Evolutionary conservation across 2,113 vertebrate genomes (phyloP), one percentile per base, ranked within the genome.

Genomic region (Dromas ardeola): DNA sequence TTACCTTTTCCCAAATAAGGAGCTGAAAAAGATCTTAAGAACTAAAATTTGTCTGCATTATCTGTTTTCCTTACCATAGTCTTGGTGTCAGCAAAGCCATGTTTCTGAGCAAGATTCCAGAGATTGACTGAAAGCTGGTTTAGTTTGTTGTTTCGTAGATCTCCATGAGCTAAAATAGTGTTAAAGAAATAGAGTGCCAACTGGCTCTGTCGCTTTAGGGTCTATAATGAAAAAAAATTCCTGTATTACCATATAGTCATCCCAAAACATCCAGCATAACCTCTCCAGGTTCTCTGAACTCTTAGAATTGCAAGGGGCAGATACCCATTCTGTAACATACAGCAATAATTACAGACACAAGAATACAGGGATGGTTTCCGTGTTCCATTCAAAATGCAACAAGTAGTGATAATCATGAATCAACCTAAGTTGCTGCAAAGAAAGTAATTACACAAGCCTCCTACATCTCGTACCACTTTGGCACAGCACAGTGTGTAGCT

Each of bases 51-150:
- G 15, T 62, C 23, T 65, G 65, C 55, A 52, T 40, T 43, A 2
- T 43, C 27, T 53, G n/a, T 62, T 20, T 9, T 66, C 76, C 98
- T 99, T 96, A 99, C 99, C 83, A 99, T 99, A 69, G 98, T 97
- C 58, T 99, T 98, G 8, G 99, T 99, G 87, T 99, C 99, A 2
- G 99, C 98, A 97, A 98, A 98, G 93, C 99, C 99, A 0, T 99
- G 99, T 87, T 99, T 99, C 98, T 99, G 99, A 65, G 99, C 98
- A 58, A 99, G 98, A 84, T 99, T 99, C 99, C 99, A 99, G 94
- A 99, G 98, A 81, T 98, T 99, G 81, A 99, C 98, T 0, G 99
- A 96, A 22, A 99, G 98, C 98, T 99, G 99, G 95, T 99, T 99
- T 74, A 99, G 98, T 94, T 99, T 99, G 97, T 99, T 99, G 98